Evolutionary conservation across 2,888 invertebrate genomes (phyloP).

Genomic region (Eristalis intricaria): DNA sequence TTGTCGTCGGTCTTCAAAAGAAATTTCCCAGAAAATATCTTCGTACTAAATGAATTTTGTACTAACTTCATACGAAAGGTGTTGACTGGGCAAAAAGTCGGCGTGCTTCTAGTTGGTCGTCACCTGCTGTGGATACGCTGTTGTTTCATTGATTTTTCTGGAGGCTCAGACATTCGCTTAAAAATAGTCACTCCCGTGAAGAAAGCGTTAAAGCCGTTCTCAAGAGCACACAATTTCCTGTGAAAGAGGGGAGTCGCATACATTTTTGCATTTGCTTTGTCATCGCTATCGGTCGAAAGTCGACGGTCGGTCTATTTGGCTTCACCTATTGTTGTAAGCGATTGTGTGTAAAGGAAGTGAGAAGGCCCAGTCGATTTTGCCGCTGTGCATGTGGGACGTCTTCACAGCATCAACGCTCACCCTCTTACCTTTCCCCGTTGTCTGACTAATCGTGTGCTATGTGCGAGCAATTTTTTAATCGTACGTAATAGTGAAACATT

Average conservation of each 20-base stretch:
- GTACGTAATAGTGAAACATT: conserved; percentile 11
- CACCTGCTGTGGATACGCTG: conserved; percentile 17
- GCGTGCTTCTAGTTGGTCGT: not conserved
- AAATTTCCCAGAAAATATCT: conserved; percentile 22
- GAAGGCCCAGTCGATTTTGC: conserved; percentile 31
- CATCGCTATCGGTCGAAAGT: conserved; percentile 28
- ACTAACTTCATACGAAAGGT: conserved; percentile 35
- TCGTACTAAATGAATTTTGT: conserved; percentile 29
- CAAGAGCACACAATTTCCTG: conserved; percentile 15
- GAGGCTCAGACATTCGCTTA: conserved; percentile 2
- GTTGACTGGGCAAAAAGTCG: conserved; percentile 49
- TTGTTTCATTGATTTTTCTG: conserved; percentile 67
- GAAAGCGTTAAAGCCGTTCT: conserved; percentile 41
- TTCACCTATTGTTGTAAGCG: conserved; percentile 20
- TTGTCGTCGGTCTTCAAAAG: not conserved
- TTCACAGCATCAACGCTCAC: conserved; percentile 14
- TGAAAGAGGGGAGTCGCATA: conserved; percentile 2
- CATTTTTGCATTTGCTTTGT: conserved; percentile 37
- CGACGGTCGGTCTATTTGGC: conserved; percentile 30
- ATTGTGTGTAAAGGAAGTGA: conserved; percentile 22
- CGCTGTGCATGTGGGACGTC: conserved; percentile 5
- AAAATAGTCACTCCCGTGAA: conserved; percentile 16
- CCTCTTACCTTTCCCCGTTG: conserved; percentile 17
- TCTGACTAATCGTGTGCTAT: conserved; percentile 32
- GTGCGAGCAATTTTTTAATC: conserved; percentile 35